Conservation (phyloP, 2,888 invertebrate species). For the Dynastes hyllus region DNA sequence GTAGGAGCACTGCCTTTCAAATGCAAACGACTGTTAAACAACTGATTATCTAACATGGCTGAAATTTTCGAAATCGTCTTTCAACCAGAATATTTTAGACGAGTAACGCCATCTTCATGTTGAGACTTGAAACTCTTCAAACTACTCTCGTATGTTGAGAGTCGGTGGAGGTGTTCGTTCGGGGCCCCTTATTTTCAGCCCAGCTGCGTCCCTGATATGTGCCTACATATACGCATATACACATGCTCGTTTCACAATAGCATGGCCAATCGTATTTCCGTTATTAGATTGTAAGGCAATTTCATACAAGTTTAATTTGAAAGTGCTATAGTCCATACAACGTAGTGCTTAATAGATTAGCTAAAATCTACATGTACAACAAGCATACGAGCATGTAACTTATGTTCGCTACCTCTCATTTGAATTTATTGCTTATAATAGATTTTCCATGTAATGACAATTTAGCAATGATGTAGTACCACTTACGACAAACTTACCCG, state of each 20-base stretch:
- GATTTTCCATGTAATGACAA: conserved; percentile 52
- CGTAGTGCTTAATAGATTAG: conserved; percentile 29
- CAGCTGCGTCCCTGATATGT: not conserved
- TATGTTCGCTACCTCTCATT: conserved; percentile 38
- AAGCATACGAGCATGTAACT: conserved; percentile 1
- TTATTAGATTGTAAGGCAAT: conserved; percentile 43
- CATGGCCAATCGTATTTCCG: not conserved
- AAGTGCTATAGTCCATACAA: conserved; percentile 5
- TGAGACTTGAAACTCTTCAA: too few relatives aligned
- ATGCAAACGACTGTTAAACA: too few relatives aligned
- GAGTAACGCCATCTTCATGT: too few relatives aligned
- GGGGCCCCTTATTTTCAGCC: too few relatives aligned
- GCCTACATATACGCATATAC: not conserved
- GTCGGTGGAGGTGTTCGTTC: too few relatives aligned
- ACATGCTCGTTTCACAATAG: not conserved
- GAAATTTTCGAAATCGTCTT: too few relatives aligned
- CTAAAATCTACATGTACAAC: conserved; percentile 28
- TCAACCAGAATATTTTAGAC: too few relatives aligned
- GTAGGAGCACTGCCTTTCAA: too few relatives aligned
- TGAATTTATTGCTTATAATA: conserved; percentile 51
- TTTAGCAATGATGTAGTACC: conserved; percentile 43
- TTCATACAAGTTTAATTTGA: conserved; percentile 40
- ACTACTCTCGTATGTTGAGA: too few relatives aligned
- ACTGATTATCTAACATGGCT: too few relatives aligned
- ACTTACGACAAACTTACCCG: not conserved